Base-by-base conservation (phyloP, 2,113 vertebrate species). In the Oplegnathus fasciatus region DNA sequence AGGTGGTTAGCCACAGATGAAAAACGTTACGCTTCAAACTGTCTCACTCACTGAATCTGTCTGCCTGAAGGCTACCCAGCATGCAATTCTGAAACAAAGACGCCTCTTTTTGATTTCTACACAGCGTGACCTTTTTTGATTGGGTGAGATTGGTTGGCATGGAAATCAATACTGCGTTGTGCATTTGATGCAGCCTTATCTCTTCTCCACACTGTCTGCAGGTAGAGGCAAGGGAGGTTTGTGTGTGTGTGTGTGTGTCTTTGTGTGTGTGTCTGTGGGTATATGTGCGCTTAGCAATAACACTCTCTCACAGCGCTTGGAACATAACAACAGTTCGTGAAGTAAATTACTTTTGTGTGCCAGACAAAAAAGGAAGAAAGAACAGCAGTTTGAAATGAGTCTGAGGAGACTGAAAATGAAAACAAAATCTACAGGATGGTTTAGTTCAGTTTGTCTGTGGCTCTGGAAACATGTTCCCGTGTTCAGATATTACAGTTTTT, bases 61-160 rank as follows among this genome's bases (percentile, higher is more conserved):
- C 89, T 85, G 94, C 92, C 93, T 91, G 90, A 91, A 94, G 91
- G 91, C 94, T 89, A 93, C 93, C 91, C 91, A 87, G 90, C 93
- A 94, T 93, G 94, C 94, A 94, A 92, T 95, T 94, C 91, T 91
- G 88, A 95, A 95, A 96, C 94, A 95, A 95, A 95, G 93, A 91
- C 79, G 84, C 83, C 75, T 79, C 79, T 94, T 94, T 95, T 94
- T 94, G 92, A 95, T 91, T 93, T 92, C 89, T 87, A 89, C 93
- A 94, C 94, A 94, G 94, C 92, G 89, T 94, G 95, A 95, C 93
- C 94, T 94, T 95, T 95, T 95, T 95, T 95, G 94, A 95, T 95
- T 96, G 94, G 94, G 92, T 93, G 92, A 95, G 94, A 95, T 96
- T 95, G 94, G 93, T 91, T 93, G 92, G 94, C 93, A 93, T 95